A percentile compares a stretch with the other conserved stretches of the same genome.
phyloP scores from a whole-genome alignment of 2,797 vertebrate species.

The Aulostomus chinensis region DNA sequence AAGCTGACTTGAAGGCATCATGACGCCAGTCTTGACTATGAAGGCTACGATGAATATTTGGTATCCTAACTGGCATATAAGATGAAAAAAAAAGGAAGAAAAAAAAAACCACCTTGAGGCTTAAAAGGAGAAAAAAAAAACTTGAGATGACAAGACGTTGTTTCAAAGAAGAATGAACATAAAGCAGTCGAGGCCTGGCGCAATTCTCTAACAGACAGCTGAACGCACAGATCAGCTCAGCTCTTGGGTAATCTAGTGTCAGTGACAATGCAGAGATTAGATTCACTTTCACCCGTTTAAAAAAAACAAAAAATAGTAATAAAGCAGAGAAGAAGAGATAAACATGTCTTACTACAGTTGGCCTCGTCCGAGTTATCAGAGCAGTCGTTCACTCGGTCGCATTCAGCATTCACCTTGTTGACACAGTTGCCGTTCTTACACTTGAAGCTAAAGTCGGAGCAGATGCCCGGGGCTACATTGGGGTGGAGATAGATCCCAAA shows the following conservation, averaged over 20 bases:
- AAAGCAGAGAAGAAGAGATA: background rate
- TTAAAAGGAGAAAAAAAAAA: constrained; percentile 45
- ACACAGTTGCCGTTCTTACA: constrained; percentile 71
- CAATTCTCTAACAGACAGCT: constrained; percentile 52
- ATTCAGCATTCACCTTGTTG: constrained; percentile 83
- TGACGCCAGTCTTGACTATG: constrained; percentile 20
- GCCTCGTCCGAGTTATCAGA: constrained; percentile 76
- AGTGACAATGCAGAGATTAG: constrained; percentile 54
- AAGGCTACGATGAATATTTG: constrained; percentile 24
- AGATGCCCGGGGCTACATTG: constrained; percentile 58
- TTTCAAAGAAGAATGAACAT: constrained; percentile 73
- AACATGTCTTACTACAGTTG: constrained; percentile 67
- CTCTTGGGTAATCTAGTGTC: constrained; percentile 49
- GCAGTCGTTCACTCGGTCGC: constrained; percentile 77
- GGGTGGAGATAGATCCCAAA: constrained; percentile 27
- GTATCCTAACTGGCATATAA: constrained; percentile 52
- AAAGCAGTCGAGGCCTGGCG: constrained; percentile 53
- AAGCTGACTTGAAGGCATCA: constrained; percentile 39
- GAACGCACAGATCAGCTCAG: constrained; percentile 30
- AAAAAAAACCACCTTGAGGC: constrained; percentile 51
- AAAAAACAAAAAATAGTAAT: background rate
- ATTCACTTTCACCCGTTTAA: constrained; percentile 32
- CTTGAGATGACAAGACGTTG: constrained; percentile 60
- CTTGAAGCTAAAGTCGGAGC: constrained; percentile 75
- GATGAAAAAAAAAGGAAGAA: constrained; percentile 37